A percentile compares a stretch with the other conserved stretches of the same genome.
Evolutionary conservation across 2,888 invertebrate genomes (phyloP).

Genomic region (Scaptomyza tumidula): DNA sequence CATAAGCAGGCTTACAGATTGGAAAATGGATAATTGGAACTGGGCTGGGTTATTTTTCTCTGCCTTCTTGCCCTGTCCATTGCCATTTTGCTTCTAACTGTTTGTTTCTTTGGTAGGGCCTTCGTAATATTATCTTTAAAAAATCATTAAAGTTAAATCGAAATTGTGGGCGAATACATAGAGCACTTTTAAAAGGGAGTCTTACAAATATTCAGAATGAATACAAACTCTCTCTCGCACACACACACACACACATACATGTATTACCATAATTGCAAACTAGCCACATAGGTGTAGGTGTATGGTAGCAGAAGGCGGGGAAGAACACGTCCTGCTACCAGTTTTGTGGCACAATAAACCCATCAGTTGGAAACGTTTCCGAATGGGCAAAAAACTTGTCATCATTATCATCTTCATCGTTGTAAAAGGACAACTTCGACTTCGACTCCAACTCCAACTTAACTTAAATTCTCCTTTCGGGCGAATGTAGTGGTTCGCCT

Average conservation of each 20-base stretch:
- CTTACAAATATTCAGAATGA: slow-evolving; percentile 8
- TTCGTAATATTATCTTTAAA: slow-evolving; percentile 74
- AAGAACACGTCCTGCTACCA: background rate
- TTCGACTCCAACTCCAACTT: slow-evolving; percentile 11
- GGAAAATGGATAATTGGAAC: slow-evolving; percentile 74
- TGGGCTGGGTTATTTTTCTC: slow-evolving; percentile 14
- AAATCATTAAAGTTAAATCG: slow-evolving; percentile 72
- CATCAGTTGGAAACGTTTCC: slow-evolving; percentile 48
- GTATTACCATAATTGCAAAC: slow-evolving; percentile 52
- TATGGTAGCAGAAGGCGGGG: background rate
- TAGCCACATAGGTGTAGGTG: slow-evolving; percentile 36
- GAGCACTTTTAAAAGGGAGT: slow-evolving; percentile 22
- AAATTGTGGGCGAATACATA: slow-evolving; percentile 60
- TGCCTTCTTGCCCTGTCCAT: background rate
- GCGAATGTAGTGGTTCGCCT: slow-evolving; percentile 19
- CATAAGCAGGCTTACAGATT: slow-evolving; percentile 58
- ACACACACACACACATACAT: background rate
- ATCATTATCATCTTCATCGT: slow-evolving; percentile 47
- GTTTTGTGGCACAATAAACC: slow-evolving; percentile 49
- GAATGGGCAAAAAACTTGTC: slow-evolving; percentile 36
- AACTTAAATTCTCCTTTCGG: slow-evolving; percentile 45
- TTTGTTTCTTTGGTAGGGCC: slow-evolving; percentile 36
- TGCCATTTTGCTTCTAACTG: background rate
- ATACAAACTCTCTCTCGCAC: background rate
- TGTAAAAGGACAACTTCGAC: slow-evolving; percentile 17